Conservation (phyloP, 2,797 vertebrate genomes). For the Notamacropus eugenii region DNA sequence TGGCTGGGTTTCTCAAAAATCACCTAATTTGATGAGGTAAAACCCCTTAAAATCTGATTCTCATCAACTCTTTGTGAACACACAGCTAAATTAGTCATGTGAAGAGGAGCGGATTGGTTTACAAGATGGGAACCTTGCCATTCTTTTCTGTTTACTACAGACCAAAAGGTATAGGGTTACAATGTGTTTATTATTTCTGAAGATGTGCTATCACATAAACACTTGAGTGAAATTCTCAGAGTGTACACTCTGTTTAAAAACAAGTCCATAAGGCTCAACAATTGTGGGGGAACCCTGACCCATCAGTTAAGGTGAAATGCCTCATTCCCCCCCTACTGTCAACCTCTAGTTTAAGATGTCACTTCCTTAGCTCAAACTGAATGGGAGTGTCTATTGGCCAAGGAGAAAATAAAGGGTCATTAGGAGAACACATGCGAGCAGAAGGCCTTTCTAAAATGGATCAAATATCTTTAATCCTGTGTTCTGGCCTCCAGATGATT, state of each 20-base stretch:
- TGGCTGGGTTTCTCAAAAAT: slow-evolving; percentile 60
- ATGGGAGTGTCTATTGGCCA: slow-evolving; percentile 61
- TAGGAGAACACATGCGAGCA: slow-evolving; percentile 77
- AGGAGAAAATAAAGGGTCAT: slow-evolving; percentile 66
- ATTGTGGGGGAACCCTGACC: neutral
- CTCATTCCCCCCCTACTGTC: slow-evolving; percentile 8
- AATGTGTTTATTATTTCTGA: slow-evolving; percentile 64
- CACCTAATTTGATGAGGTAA: slow-evolving; percentile 43
- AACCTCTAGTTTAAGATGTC: slow-evolving; percentile 49
- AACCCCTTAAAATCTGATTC: slow-evolving; percentile 55
- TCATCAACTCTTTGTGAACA: slow-evolving; percentile 52
- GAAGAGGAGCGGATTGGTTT: slow-evolving; percentile 39
- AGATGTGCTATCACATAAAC: slow-evolving; percentile 52
- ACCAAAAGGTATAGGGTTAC: slow-evolving; percentile 33
- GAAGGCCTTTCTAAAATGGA: slow-evolving; percentile 69
- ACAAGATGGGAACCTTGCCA: slow-evolving; percentile 11
- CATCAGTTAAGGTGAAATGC: neutral
- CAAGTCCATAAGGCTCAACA: neutral
- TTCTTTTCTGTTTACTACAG: slow-evolving; percentile 38
- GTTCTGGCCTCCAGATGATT: slow-evolving; percentile 81
- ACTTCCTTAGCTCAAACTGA: slow-evolving; percentile 4
- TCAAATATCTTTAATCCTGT: slow-evolving; percentile 79
- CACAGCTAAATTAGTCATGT: slow-evolving; percentile 56
- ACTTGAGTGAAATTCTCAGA: neutral
- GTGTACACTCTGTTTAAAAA: neutral